These are phyloP conservation scores for Knipowitschia caucasica DNA, from an alignment of 2,797 vertebrate species.

Conservation along the genomic window DNA sequence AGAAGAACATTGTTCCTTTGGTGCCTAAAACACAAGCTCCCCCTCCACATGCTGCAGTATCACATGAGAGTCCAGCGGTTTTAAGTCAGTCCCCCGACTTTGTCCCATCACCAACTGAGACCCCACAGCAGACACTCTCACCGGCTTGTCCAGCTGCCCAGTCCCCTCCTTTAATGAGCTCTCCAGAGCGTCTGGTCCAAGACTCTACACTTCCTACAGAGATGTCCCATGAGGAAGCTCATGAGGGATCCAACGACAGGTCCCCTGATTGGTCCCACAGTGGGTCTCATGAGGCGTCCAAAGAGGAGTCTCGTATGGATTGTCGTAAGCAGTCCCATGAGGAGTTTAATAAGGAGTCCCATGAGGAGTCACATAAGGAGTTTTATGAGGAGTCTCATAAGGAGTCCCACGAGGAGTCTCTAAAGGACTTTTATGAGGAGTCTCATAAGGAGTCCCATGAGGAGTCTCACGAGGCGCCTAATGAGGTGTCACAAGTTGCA, in stretches of 20 bases:
- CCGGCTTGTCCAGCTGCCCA: constrained; percentile 16
- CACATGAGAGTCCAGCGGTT: constrained; percentile 30
- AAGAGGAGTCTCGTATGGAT: no score
- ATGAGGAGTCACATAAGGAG: no score
- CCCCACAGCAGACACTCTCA: constrained; percentile 29
- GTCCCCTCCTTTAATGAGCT: constrained; percentile 25
- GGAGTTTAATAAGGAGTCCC: no score
- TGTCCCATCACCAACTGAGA: constrained; percentile 19
- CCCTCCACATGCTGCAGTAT: constrained; percentile 14
- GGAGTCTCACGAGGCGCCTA: constrained; percentile 58
- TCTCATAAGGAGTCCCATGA: constrained; percentile 17
- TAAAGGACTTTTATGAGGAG: no score
- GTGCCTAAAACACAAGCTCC: constrained; percentile 25
- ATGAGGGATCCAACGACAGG: no score
- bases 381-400: no score
- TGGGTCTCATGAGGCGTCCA: no score
- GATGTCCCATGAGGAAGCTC: constrained; percentile 47
- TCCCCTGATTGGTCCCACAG: no score
- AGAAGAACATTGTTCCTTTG: constrained; percentile 22
- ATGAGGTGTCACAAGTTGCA: constrained; percentile 51
- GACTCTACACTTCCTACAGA: constrained; percentile 18
- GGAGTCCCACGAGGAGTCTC: constrained; percentile 43
- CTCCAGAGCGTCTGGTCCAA: constrained; percentile 34
- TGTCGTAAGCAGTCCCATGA: no score
- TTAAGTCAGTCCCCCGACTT: constrained; percentile 19